Conservation (phyloP, 2,888 invertebrate genomes). For the Eumerus sabulonum region DNA sequence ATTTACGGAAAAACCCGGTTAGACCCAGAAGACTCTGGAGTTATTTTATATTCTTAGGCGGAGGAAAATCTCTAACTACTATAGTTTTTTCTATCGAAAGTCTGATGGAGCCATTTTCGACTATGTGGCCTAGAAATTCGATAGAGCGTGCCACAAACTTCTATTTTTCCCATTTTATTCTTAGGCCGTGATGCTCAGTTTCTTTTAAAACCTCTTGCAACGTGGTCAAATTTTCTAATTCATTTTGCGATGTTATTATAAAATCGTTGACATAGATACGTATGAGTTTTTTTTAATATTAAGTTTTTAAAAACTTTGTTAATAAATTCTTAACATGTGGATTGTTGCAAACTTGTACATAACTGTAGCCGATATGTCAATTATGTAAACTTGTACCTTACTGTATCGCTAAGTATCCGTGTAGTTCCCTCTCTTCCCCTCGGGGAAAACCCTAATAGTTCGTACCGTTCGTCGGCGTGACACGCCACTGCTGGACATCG, state of each 20-base stretch:
- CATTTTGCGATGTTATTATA: not conserved
- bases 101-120: not conserved
- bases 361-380: too few relatives aligned
- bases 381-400: too few relatives aligned
- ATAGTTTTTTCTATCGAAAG: slow-evolving; percentile 9
- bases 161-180: slow-evolving; percentile 17
- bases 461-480: too few relatives aligned
- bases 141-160: slow-evolving; percentile 2
- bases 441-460: too few relatives aligned
- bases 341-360: too few relatives aligned
- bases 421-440: too few relatives aligned
- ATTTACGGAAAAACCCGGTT: slow-evolving; percentile 19
- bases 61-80: slow-evolving; percentile 3
- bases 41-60: slow-evolving; percentile 15
- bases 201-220: not conserved
- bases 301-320: slow-evolving; percentile 4
- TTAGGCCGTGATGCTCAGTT: slow-evolving; percentile 3
- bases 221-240: not conserved
- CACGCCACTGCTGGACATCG: too few relatives aligned
- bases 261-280: slow-evolving; percentile 15
- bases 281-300: not conserved
- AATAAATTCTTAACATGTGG: not conserved
- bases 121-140: slow-evolving; percentile 21
- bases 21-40: slow-evolving; percentile 25
- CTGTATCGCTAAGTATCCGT: too few relatives aligned